A percentile compares a stretch with the other conserved stretches of the same genome.
phyloP scores from a whole-genome alignment of 2,888 invertebrate species.

The Diogma glabrata region DNA sequence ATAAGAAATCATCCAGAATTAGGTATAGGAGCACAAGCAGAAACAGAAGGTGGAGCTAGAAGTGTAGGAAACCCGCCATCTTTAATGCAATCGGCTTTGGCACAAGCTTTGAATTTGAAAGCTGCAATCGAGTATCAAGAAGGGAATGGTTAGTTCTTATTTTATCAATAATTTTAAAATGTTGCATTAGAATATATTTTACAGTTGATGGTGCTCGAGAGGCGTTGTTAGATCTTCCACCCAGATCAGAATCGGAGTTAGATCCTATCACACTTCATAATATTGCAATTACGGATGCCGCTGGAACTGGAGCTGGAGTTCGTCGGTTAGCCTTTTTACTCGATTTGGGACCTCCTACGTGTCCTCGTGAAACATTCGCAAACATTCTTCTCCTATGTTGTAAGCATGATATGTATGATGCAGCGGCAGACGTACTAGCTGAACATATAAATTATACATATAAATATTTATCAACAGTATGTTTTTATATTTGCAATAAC shows the following conservation, averaged over 20 bases:
- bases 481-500: constrained; percentile 19
- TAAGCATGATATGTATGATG: constrained; percentile 93
- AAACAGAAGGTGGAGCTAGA: constrained; percentile 56
- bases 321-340: constrained; percentile 81
- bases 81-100: constrained; percentile 88
- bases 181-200: constrained; percentile 8
- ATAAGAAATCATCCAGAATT: constrained; percentile 95
- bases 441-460: constrained; percentile 95
- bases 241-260: constrained; percentile 89
- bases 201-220: constrained; percentile 73
- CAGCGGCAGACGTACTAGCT: constrained; percentile 95
- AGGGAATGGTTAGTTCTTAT: constrained; percentile 53
- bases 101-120: constrained; percentile 97
- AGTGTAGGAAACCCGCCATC: constrained; percentile 93
- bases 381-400: constrained; percentile 91
- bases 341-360: constrained; percentile 74
- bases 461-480: constrained; percentile 80
- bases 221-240: constrained; percentile 81
- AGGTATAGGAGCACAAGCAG: constrained; percentile 94
- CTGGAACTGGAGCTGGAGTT: constrained; percentile 80
- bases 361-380: constrained; percentile 95
- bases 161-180: not conserved
- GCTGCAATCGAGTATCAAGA: constrained; percentile 96
- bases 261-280: constrained; percentile 97
- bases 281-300: constrained; percentile 80